Evolutionary conservation across 2,797 vertebrate genomes (phyloP).

Genomic region (Urocyon cinereoargenteus): DNA sequence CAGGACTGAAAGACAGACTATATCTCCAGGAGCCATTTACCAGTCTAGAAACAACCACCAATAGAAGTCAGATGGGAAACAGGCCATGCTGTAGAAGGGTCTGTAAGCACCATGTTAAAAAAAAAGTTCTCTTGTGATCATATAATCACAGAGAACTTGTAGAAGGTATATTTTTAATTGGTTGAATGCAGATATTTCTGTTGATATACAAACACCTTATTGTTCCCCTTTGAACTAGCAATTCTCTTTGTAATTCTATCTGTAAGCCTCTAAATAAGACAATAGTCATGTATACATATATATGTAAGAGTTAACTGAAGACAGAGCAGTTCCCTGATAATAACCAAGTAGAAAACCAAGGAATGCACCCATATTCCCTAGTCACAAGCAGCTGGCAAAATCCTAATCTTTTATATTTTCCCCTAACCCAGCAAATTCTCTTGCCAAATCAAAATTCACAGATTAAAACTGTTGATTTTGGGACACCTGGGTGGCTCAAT

Average conservation of each 20-base stretch:
- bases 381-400: conserved; percentile 4
- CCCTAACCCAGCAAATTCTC: background rate
- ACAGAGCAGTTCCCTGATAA: background rate
- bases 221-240: background rate
- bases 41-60: background rate
- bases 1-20: background rate
- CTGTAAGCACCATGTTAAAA: background rate
- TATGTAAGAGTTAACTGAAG: background rate
- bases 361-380: background rate
- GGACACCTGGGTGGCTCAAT: too few species aligned
- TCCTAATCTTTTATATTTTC: background rate
- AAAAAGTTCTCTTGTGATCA: background rate
- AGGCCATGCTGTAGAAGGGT: background rate
- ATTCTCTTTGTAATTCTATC: conserved; percentile 9
- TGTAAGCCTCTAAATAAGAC: background rate
- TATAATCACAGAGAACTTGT: background rate
- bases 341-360: conserved; percentile 4
- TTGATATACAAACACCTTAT: background rate
- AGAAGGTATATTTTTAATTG: background rate
- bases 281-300: background rate
- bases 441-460: background rate
- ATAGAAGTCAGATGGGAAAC: background rate
- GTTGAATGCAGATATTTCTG: background rate
- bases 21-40: background rate
- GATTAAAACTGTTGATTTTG: background rate